Base-by-base conservation (phyloP, 2,888 invertebrate species). In the Meta bourneti region DNA sequence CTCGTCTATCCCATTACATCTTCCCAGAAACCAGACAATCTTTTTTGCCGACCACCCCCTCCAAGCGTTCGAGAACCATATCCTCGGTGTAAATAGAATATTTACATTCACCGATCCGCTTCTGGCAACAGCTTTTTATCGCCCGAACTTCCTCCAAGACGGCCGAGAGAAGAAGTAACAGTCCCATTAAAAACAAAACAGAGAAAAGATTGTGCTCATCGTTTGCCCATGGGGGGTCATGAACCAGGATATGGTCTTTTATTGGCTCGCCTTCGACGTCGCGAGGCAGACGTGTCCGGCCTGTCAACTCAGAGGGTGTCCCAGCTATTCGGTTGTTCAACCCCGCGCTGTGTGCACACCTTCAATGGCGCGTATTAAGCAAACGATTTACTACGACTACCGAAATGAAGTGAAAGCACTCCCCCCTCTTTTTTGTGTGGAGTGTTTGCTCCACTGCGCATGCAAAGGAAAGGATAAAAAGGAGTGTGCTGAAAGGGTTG, bases 181-280 rank as follows among this genome's bases (percentile, higher is more conserved):
- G 74, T 83, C 83, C 75, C 77, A 77, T 85, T 87, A 87, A 79
- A 87, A 52, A 87, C 79, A 52, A 78, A 78, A 86, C 34, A 84
- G 49, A 19, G 51, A 78, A 20, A 77, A 49, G 19, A 83, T 16
- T 74, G 77, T 77, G 78, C 51, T 77, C 86, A 77, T 72, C 69
- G 70, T 51, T 89, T 74, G 83, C 89, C 89, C 90, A 85, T 90
- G 90, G 90, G 91, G 91, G 87, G 91, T 91, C 87, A 87, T 78
- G 91, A 91, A 91, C 91, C 91, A 83, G 91, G 91, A 91, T 91
- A 81, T 91, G 83, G 82, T 20, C 91, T 82, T 91, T 91, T 91
- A 91, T 91, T 91, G 91, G 91, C 79, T 87, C 83, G 71, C 82
- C 91, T 91, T 91, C 87, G 87, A 82, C 87, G 89, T 83, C 87